Evolutionary conservation across 2,797 vertebrate species (phyloP), one percentile per base, ranked within the genome.

Genomic region (Rhinella marina): DNA sequence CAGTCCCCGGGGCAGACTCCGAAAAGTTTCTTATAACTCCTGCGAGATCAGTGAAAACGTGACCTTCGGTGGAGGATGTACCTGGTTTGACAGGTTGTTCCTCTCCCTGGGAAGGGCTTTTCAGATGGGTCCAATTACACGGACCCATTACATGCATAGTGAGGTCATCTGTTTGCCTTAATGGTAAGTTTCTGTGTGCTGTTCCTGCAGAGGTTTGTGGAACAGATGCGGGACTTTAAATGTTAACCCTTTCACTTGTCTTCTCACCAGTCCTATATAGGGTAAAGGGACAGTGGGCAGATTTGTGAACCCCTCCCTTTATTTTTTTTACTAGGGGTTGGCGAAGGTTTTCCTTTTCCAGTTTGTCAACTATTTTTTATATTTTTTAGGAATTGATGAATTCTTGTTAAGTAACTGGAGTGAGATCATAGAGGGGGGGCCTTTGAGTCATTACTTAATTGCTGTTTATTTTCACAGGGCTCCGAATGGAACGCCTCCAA

Each of bases 401-500:
- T 19, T 79, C 27, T 76, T 77, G 54, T 50, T 52, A 68, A 27
- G 21, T 82, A 82, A 82, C 70, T 82, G 64, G 19, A 56, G 62
- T 82, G 81, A 82, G 81, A 19, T 82, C 64, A 82, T 70, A 21
- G 25, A n/a, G 25, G 50, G 6, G 9, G 41, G n/a, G n/a, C n/a
- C 12, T 72, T 48, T 19, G 25, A 85, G 73, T 78, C 25, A 17
- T 61, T 78, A 19, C 57, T 29, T 14, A 75, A 32, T 75, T 48
- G 90, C 68, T 32, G 91, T 88, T 92, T 91, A 90, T 86, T 88
- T 93, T 86, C 92, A 0, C 91, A 99, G 98, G 98, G 98, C 87
- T 99, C 98, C 0, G 98, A 99, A 90, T 99, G 98, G 98, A 99
- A 99, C 0, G 98, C 98, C 57, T 99, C 97, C 32, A 99, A 99